Evolutionary conservation across 2,113 vertebrate genomes (phyloP).

Genomic region (Pteruthius melanotis): DNA sequence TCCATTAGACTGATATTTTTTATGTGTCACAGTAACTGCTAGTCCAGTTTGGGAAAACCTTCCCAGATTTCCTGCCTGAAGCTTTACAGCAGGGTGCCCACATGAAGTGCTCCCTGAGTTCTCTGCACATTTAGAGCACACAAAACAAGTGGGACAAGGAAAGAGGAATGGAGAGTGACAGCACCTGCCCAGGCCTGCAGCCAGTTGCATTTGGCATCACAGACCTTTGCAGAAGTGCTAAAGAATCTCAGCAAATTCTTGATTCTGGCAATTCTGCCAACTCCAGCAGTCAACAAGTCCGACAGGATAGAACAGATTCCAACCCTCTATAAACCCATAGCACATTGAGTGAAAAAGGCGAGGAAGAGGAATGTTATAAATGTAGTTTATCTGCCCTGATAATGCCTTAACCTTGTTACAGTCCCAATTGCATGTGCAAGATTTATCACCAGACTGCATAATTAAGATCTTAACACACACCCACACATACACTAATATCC

Average conservation of each 20-base stretch:
- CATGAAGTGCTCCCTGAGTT: not conserved
- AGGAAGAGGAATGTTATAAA: not conserved
- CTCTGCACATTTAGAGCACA: not conserved
- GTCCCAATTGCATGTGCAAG: not conserved
- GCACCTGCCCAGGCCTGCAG: too few relatives aligned
- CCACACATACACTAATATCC: fast-evolving
- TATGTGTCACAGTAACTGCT: not conserved
- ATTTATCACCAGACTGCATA: not conserved
- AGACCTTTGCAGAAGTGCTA: not conserved
- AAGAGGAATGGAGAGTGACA: not conserved
- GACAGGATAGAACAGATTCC: not conserved
- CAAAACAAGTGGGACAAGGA: not conserved
- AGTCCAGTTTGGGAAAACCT: not conserved
- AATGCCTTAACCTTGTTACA: not conserved
- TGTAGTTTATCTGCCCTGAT: not conserved
- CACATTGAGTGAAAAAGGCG: not conserved
- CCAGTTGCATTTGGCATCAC: not conserved
- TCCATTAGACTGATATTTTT: not conserved
- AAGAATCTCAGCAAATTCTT: not conserved
- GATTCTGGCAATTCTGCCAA: not conserved
- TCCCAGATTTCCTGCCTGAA: not conserved
- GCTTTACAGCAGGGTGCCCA: not conserved
- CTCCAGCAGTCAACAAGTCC: not conserved
- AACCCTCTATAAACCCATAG: not conserved
- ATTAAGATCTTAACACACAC: not conserved